Evolutionary conservation across 2,888 invertebrate species (phyloP).

Genomic region (Rhamnusium bicolor): DNA sequence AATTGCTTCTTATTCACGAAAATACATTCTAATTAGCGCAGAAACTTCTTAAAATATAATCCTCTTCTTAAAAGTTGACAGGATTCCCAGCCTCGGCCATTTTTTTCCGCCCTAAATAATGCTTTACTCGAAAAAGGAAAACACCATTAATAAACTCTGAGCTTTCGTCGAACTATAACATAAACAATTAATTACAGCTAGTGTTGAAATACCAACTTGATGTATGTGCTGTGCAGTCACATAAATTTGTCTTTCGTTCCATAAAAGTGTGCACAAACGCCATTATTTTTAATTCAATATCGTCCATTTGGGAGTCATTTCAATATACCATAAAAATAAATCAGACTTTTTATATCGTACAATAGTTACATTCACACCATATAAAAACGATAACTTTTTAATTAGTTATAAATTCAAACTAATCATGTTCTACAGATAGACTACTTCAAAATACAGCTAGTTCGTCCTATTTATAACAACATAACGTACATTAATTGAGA

Average conservation of each 20-base stretch:
- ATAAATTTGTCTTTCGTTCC: conserved; percentile 56
- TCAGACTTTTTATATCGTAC: conserved; percentile 31
- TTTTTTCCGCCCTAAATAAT: conserved; percentile 54
- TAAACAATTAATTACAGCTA: conserved; percentile 59
- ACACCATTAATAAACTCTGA: conserved; percentile 50
- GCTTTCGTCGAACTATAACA: conserved; percentile 57
- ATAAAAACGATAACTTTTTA: conserved; percentile 37
- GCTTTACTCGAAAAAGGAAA: background rate
- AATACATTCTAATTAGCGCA: conserved; percentile 59
- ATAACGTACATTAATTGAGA: conserved; percentile 14
- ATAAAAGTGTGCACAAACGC: conserved; percentile 53
- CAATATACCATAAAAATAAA: conserved; percentile 44
- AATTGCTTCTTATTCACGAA: conserved; percentile 54
- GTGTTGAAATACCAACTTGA: conserved; percentile 57
- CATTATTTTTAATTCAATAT: conserved; percentile 56
- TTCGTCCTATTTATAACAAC: conserved; percentile 31
- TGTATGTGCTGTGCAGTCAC: conserved; percentile 50
- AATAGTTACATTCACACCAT: conserved; percentile 9
- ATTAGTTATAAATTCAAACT: conserved; percentile 39
- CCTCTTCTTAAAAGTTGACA: conserved; percentile 36
- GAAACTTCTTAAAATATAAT: conserved; percentile 58
- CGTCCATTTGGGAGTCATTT: conserved; percentile 48
- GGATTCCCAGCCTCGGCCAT: conserved; percentile 10
- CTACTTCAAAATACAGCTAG: conserved; percentile 4
- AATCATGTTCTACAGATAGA: conserved; percentile 11